Evolutionary conservation across 92 coral and sea anemone species (phyloP).

Genomic region (Zoanthus sansibaricus): DNA sequence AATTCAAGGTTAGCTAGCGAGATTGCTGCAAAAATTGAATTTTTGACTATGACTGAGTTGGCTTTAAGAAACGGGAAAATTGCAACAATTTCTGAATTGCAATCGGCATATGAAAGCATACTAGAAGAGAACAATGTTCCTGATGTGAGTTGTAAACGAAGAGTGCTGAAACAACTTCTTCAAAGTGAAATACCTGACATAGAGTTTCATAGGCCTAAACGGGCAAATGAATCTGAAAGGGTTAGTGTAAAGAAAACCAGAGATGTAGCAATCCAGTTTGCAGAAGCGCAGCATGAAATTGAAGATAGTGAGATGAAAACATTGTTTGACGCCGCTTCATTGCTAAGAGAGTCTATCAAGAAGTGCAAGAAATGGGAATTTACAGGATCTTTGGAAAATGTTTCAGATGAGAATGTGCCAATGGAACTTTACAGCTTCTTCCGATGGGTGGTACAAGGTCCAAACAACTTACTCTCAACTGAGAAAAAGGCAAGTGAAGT

Average conservation of each 20-base stretch:
- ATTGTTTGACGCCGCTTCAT: slow-evolving; percentile 72
- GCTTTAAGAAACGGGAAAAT: slow-evolving; percentile 23
- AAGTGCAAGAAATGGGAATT: slow-evolving; percentile 69
- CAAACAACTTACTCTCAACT: neutral
- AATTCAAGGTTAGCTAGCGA: neutral
- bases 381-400: slow-evolving; percentile 58
- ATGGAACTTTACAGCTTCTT: slow-evolving; percentile 17
- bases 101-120: slow-evolving; percentile 55
- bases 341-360: slow-evolving; percentile 65
- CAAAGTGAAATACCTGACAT: slow-evolving; percentile 65
- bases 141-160: slow-evolving; percentile 44
- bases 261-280: slow-evolving; percentile 41
- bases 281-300: slow-evolving; percentile 39
- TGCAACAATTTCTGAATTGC: slow-evolving; percentile 28
- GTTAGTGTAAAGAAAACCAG: slow-evolving; percentile 70
- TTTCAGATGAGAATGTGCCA: slow-evolving; percentile 51
- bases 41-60: slow-evolving; percentile 34
- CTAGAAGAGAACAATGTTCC: slow-evolving; percentile 63
- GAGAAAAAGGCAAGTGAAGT: neutral
- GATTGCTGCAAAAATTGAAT: slow-evolving; percentile 45
- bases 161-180: slow-evolving; percentile 61
- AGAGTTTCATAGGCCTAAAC: slow-evolving; percentile 60
- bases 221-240: slow-evolving; percentile 69
- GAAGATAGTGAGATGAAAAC: slow-evolving; percentile 59
- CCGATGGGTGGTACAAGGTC: neutral